These are phyloP conservation scores for Acrobasis repandana DNA, from an alignment of 2,888 invertebrate genomes.

Conservation along the genomic window DNA sequence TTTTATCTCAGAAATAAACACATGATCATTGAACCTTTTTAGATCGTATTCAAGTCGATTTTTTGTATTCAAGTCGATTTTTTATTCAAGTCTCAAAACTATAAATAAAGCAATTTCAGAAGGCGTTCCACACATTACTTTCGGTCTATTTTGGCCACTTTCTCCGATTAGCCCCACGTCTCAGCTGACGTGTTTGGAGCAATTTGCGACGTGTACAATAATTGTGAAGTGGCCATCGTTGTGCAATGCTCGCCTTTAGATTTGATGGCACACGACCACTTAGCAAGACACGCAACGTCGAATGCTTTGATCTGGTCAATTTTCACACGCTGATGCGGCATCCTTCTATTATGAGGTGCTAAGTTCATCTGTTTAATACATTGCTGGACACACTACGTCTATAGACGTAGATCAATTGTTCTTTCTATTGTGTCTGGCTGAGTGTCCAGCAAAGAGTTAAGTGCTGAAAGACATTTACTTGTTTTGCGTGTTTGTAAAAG, in stretches of 20 bases:
- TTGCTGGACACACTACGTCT: too few relatives aligned
- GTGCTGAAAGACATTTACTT: too few relatives aligned
- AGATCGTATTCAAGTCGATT: too few relatives aligned
- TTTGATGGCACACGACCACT: constrained; percentile 14
- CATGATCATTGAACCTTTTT: too few relatives aligned
- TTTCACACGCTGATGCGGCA: neutral
- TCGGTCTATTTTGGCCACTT: constrained; percentile 19
- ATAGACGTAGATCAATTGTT: too few relatives aligned
- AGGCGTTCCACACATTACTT: constrained; percentile 10
- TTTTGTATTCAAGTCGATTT: neutral
- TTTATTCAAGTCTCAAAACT: neutral
- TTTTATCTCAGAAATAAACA: too few relatives aligned
- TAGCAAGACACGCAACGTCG: neutral
- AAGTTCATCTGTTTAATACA: too few relatives aligned
- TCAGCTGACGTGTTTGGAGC: constrained; percentile 26
- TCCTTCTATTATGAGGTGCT: too few relatives aligned
- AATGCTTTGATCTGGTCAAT: neutral
- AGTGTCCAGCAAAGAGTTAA: too few relatives aligned
- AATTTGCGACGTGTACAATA: constrained; percentile 28
- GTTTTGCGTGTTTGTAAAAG: too few relatives aligned
- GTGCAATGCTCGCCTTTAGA: constrained; percentile 25
- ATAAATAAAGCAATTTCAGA: constrained; percentile 22
- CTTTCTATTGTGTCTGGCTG: too few relatives aligned
- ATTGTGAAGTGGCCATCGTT: constrained; percentile 26
- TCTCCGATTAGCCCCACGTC: constrained; percentile 21